These are phyloP conservation scores for Lasioglossum vierecki DNA, from an alignment of 2,888 invertebrate genomes.

Conservation along the genomic window DNA sequence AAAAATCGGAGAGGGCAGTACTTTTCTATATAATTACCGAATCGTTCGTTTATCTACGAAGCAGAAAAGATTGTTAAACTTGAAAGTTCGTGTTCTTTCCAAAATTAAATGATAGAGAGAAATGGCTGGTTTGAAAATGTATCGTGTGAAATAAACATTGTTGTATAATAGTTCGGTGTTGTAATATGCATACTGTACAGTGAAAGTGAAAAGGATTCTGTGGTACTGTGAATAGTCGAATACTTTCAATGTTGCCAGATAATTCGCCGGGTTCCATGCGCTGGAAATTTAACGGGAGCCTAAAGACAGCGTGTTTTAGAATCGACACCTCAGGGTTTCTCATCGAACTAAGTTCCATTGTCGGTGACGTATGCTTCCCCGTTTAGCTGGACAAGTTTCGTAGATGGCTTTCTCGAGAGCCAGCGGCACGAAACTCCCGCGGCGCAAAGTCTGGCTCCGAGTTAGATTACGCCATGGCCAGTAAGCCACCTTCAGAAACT, in stretches of 20 bases:
- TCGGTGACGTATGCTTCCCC: slow-evolving; percentile 79
- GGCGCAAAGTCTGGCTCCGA: slow-evolving; percentile 79
- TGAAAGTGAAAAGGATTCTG: background rate
- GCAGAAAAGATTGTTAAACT: background rate
- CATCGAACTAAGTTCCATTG: slow-evolving; percentile 81
- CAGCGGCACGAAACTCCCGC: slow-evolving; percentile 75
- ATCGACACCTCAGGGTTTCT: slow-evolving; percentile 78
- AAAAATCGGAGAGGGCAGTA: too few species aligned
- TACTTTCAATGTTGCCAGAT: background rate
- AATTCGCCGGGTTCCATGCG: slow-evolving; percentile 32
- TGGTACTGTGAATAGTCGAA: background rate
- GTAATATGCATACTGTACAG: background rate
- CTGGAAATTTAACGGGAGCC: slow-evolving; percentile 43
- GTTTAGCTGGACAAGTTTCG: slow-evolving; percentile 80
- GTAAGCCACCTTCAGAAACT: slow-evolving; percentile 82
- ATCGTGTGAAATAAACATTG: background rate
- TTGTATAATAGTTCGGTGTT: background rate
- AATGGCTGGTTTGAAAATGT: too few species aligned
- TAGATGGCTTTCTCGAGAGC: slow-evolving; percentile 78
- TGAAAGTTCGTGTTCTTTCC: background rate
- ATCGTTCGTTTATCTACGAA: background rate
- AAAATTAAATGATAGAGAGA: too few species aligned
- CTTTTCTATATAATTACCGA: background rate
- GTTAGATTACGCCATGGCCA: slow-evolving; percentile 82
- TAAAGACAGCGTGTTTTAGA: slow-evolving; percentile 64